Evolutionary conservation across 2,888 invertebrate genomes (phyloP), one percentile per base, ranked within the genome.

Genomic region (Machimus atricapillus): DNA sequence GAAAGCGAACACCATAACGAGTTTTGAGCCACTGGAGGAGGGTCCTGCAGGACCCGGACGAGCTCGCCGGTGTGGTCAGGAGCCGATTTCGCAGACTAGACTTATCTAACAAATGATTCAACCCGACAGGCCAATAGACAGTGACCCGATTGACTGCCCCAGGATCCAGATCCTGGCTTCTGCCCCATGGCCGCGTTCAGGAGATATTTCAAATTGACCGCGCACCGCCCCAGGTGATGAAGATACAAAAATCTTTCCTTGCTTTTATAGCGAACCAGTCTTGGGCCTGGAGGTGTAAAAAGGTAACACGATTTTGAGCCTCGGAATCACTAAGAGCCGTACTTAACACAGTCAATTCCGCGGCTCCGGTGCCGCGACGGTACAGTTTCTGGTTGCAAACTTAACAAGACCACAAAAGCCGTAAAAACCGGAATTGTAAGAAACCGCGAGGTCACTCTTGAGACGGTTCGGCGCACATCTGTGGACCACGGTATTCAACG

Each of bases 1-100:
- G 89, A 89, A 89, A 87, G 88, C 79, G 19, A 86, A 88, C 73
- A 81, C 86, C 66, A 66, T 23, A 66, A 66, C 82, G 82, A 83
- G 82, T 83, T 83, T 83, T 83, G 40, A 83, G 27, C 66, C 66
- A 58, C 66, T 27, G 23, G 66, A 52, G n/a, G 23, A 12, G 19
- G 52, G 52, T n/a, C 52, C n/a, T n/a, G n/a, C 52, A 52, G n/a
- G 16, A n/a, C 1, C 12, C 27, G 66, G 66, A 2, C n/a, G 66
- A 66, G 9, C 66, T 12, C 23, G n/a, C 66, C 58, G 58, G 66
- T 66, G 27, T 66, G 66, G 66, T 66, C 66, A 66, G 23, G 66
- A 66, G 23, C n/a, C 52, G 66, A 66, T 52, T 52, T 52, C 52
- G 66, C 66, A n/a, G 23, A 19, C 19, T 23, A 66, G 66, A 66